A percentile compares a stretch with the other conserved stretches of the same genome.
Conservation (phyloP, 2,113 vertebrate species). For the Trachemys scripta region DNA sequence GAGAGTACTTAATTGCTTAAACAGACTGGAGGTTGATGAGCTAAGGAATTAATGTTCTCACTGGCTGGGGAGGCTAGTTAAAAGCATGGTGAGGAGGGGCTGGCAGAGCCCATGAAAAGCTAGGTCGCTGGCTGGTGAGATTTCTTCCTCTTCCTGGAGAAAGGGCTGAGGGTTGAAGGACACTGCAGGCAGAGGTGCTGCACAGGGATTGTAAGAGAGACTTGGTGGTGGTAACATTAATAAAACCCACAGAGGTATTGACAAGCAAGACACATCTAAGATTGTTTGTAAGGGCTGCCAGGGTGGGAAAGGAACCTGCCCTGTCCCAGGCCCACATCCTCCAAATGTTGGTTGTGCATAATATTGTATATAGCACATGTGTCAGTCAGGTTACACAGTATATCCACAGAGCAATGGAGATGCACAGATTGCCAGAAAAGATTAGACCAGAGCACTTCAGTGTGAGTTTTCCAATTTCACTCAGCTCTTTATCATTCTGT, state of each 20-base stretch:
- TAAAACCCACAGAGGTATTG: background rate
- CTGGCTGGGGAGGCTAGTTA: background rate
- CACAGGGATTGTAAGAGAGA: background rate
- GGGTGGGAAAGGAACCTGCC: background rate
- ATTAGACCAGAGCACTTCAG: background rate
- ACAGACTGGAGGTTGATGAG: background rate
- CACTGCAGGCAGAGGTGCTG: background rate
- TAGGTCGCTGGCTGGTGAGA: background rate
- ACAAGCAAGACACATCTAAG: background rate
- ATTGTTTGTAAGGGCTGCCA: background rate
- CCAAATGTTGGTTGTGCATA: background rate
- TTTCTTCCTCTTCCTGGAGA: background rate
- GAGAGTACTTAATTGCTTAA: background rate
- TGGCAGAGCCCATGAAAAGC: background rate
- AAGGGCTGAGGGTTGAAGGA: background rate
- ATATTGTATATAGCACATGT: background rate
- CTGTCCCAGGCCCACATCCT: background rate
- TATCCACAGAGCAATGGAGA: background rate
- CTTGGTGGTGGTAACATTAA: background rate
- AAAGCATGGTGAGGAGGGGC: background rate
- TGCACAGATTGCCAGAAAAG: background rate
- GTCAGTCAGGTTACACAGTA: background rate
- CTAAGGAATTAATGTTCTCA: background rate
- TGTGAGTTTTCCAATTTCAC: background rate
- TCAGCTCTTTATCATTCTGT: background rate